These are phyloP conservation scores for Onthophagus taurus DNA, from an alignment of 1,140 invertebrate species.

Conservation along the genomic window DNA sequence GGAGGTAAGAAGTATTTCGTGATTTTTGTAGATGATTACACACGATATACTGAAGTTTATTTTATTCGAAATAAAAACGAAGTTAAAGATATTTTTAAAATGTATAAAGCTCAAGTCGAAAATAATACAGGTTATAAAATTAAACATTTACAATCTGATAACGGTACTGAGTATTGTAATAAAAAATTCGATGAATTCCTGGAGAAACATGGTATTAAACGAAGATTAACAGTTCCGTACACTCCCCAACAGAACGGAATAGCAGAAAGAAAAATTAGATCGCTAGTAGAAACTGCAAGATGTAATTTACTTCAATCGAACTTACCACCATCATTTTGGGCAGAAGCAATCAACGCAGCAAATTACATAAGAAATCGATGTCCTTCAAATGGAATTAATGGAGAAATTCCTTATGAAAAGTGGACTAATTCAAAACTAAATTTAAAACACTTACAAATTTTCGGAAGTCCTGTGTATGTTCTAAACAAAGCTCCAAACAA, in stretches of 20 bases:
- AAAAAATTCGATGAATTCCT: constrained; percentile 26
- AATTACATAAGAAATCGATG: too few relatives aligned
- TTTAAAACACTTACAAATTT: too few relatives aligned
- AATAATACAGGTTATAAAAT: constrained; percentile 13
- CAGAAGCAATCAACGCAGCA: too few relatives aligned
- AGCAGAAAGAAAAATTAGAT: neutral
- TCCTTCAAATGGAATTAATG: too few relatives aligned
- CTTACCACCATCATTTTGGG: constrained; percentile 2
- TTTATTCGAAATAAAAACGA: constrained; percentile 33
- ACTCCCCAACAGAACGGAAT: constrained; percentile 38
- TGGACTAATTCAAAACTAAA: too few relatives aligned
- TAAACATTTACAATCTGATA: constrained; percentile 26
- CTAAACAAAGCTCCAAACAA: too few relatives aligned
- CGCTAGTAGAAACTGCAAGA: constrained; percentile 4
- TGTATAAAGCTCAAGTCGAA: constrained; percentile 31
- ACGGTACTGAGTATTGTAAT: constrained; percentile 29
- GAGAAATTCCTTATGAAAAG: too few relatives aligned
- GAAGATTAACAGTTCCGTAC: constrained; percentile 27
- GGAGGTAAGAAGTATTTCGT: constrained; percentile 32
- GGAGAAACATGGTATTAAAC: constrained; percentile 16
- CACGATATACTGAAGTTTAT: constrained; percentile 30
- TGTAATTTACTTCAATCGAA: constrained; percentile 10
- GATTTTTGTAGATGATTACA: constrained; percentile 33
- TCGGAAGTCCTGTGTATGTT: too few relatives aligned
- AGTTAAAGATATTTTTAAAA: constrained; percentile 23